Evolutionary conservation across 2,888 invertebrate species (phyloP), one percentile per base, ranked within the genome.

Genomic region (Drosophila monieri): DNA sequence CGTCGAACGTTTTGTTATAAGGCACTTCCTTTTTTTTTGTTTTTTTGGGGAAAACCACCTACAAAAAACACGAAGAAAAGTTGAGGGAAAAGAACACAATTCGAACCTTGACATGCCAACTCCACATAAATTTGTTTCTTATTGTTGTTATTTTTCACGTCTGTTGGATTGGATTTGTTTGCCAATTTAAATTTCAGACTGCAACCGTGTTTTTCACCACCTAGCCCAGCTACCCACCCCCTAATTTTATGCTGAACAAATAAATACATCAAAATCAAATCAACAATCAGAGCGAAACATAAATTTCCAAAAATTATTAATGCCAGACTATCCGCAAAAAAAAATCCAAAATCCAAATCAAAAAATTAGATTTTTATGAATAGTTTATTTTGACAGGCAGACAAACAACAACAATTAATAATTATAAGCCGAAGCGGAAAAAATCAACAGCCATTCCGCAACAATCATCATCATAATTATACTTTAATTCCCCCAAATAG

Each of bases 291-390:
- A 27, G 18, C 27, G 9, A n/a, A n/a, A 25, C 37, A 37, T 87
- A 85, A 81, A 85, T 81, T 43, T 85, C 65, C 56, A 52, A 12
- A 60, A 74, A 80, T 80, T 86, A 85, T 84, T 77, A 80, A 68
- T 27, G 27, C 27, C 9, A 27, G 27, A 27, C 25, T 74, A 37
- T n/a, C 39, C 39, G 74, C 59, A 58, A 25, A 54, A 18, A 18
- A 25, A 25, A 6, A n/a, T n/a, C n/a, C n/a, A n/a, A n/a, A 25
- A 6, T 25, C 25, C 2, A 9, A 27, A 27, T 27, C 9, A 9
- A 27, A 27, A 27, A 9, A 3, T 0, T 9, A 14, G 32, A 55
- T 83, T 78, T 57, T 49, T 68, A 70, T 77, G 60, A 37, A 66
- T 74, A 61, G 70, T 65, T 71, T 80, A 75, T 86, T 80, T 85